These are phyloP conservation scores for Pituophis catenifer DNA, from an alignment of 2,113 vertebrate species.

Conservation along the genomic window DNA sequence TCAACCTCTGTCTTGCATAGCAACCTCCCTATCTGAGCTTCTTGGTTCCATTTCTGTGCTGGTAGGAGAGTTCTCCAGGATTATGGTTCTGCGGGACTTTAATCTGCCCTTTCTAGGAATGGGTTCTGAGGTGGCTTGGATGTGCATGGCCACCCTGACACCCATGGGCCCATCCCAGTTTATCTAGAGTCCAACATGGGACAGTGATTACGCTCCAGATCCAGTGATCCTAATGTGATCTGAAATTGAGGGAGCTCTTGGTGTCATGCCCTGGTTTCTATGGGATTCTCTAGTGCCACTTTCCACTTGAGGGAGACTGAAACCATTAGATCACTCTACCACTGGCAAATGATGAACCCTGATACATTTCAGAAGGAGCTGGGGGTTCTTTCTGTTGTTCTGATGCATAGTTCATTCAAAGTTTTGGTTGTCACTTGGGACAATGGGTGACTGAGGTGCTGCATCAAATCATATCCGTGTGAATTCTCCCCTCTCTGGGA, in stretches of 20 bases:
- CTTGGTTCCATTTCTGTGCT: not conserved
- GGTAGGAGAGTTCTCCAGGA: not conserved
- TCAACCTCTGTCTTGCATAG: not conserved
- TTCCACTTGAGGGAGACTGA: not conserved
- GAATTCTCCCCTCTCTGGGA: not conserved
- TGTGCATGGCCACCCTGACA: too few relatives aligned
- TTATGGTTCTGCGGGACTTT: not conserved
- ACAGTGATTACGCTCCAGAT: not conserved
- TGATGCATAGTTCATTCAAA: not conserved
- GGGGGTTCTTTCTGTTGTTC: not conserved
- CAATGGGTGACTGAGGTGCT: not conserved
- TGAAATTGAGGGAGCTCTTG: not conserved
- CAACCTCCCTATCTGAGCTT: not conserved
- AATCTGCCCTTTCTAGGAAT: not conserved
- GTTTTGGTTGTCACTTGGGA: not conserved
- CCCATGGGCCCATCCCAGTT: not conserved
- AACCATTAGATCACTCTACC: not conserved
- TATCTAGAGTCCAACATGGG: not conserved
- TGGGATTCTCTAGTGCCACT: not conserved
- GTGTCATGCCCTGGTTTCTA: not conserved
- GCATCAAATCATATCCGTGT: not conserved
- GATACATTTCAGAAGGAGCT: not conserved
- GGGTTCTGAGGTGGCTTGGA: not conserved
- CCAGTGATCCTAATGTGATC: not conserved
- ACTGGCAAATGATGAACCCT: not conserved